Conservation (phyloP, 2,113 vertebrate species). For the Sorex fumeus region DNA sequence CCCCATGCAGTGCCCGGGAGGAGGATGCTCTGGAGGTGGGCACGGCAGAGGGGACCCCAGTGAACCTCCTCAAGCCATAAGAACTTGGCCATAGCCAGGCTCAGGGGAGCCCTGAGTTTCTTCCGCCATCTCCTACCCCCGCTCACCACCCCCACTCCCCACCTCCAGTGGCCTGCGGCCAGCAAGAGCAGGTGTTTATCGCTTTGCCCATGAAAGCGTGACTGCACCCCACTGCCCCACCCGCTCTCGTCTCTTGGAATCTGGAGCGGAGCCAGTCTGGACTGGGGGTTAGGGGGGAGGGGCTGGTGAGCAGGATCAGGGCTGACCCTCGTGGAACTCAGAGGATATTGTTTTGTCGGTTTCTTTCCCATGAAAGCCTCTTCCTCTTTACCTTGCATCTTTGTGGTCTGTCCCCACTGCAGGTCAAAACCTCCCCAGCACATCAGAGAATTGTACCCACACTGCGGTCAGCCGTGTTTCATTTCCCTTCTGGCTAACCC, state of each 20-base stretch:
- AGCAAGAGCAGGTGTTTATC: background rate
- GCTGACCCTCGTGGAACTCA: background rate
- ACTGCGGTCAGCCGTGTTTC: background rate
- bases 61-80: background rate
- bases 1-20: too few species aligned
- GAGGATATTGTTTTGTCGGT: background rate
- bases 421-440: background rate
- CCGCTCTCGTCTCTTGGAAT: slow-evolving; percentile 17
- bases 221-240: background rate
- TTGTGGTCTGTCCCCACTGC: background rate
- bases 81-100: background rate
- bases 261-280: slow-evolving; percentile 30
- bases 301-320: background rate
- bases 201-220: background rate
- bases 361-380: slow-evolving; percentile 25
- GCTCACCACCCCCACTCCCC: too few species aligned
- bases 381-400: background rate
- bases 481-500: slow-evolving; percentile 7
- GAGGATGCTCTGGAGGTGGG: background rate
- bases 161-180: background rate
- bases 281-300: too few species aligned
- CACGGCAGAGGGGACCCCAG: too few species aligned
- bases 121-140: background rate
- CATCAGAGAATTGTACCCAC: slow-evolving; percentile 28
- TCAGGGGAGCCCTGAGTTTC: background rate